phyloP scores from a whole-genome alignment of 2,113 vertebrate species.

The Brachypteracias leptosomus region DNA sequence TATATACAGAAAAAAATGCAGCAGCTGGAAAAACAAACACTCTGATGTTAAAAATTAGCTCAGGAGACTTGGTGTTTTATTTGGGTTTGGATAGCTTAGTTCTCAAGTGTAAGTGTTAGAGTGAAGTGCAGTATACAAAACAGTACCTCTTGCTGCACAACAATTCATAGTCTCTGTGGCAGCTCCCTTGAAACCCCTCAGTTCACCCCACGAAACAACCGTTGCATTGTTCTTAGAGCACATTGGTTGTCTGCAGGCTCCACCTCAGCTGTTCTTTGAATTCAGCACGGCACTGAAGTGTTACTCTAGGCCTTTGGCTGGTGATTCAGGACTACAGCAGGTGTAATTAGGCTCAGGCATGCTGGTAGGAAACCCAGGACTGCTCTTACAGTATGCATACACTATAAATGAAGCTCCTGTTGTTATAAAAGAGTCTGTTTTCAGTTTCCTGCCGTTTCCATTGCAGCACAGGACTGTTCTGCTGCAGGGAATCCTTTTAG shows the following conservation, averaged over 20 bases:
- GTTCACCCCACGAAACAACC: background rate
- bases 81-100: background rate
- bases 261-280: constrained; percentile 36
- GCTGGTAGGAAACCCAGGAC: constrained; percentile 33
- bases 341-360: constrained; percentile 53
- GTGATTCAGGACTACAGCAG: constrained; percentile 18
- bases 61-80: background rate
- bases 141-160: background rate
- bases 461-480: background rate
- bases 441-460: constrained; percentile 6
- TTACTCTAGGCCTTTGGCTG: constrained; percentile 4
- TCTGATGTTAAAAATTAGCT: background rate
- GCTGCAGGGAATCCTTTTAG: constrained; percentile 49
- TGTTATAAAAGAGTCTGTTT: constrained; percentile 38
- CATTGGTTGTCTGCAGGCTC: constrained; percentile 36
- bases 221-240: constrained; percentile 11
- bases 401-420: constrained; percentile 26
- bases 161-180: background rate
- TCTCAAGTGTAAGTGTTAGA: background rate
- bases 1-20: background rate
- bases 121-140: constrained; percentile 15
- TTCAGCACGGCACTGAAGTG: constrained; percentile 23
- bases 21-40: background rate
- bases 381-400: background rate
- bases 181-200: constrained; percentile 10